These are phyloP conservation scores for Dolichallabes microphthalmus DNA, from an alignment of 2,113 vertebrate genomes.

Conservation along the genomic window DNA sequence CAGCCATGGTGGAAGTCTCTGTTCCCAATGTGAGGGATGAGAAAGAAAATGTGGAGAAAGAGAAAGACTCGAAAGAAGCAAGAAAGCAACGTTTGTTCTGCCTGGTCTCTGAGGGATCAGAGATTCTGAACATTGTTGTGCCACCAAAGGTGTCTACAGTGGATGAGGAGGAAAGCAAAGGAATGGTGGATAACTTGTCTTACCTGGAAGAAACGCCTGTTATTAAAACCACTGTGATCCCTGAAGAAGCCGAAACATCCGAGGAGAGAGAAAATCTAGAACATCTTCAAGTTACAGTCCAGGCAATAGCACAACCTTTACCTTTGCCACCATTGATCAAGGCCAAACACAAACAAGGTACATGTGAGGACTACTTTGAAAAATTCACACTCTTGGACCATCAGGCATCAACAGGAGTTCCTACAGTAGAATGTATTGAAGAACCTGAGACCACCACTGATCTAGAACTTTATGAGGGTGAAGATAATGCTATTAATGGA, in stretches of 20 bases:
- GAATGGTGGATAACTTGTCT: slow-evolving; percentile 82
- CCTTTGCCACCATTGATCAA: slow-evolving; percentile 56
- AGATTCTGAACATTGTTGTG: slow-evolving; percentile 89
- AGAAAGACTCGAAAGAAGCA: slow-evolving; percentile 49
- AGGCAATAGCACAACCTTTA: slow-evolving; percentile 55
- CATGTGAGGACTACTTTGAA: slow-evolving; percentile 87
- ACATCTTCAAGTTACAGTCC: not conserved
- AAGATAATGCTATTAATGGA: slow-evolving; percentile 23
- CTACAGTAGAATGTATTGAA: slow-evolving; percentile 47
- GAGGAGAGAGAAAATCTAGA: not conserved
- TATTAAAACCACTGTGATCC: slow-evolving; percentile 61
- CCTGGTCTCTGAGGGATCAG: slow-evolving; percentile 88
- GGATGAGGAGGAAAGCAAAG: slow-evolving; percentile 86
- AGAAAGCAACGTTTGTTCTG: slow-evolving; percentile 80
- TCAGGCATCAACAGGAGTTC: slow-evolving; percentile 66
- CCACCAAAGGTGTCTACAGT: slow-evolving; percentile 76
- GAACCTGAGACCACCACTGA: slow-evolving; percentile 40
- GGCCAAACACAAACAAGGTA: slow-evolving; percentile 32
- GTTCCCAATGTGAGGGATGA: slow-evolving; percentile 63
- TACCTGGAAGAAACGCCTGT: slow-evolving; percentile 78
- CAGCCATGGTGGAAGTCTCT: slow-evolving; percentile 68
- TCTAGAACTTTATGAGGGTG: slow-evolving; percentile 34
- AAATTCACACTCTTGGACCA: slow-evolving; percentile 84
- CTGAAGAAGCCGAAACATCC: slow-evolving; percentile 35
- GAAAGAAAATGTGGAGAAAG: slow-evolving; percentile 45